Conservation (phyloP, 1,140 invertebrate species). For the Gryon sp. region DNA sequence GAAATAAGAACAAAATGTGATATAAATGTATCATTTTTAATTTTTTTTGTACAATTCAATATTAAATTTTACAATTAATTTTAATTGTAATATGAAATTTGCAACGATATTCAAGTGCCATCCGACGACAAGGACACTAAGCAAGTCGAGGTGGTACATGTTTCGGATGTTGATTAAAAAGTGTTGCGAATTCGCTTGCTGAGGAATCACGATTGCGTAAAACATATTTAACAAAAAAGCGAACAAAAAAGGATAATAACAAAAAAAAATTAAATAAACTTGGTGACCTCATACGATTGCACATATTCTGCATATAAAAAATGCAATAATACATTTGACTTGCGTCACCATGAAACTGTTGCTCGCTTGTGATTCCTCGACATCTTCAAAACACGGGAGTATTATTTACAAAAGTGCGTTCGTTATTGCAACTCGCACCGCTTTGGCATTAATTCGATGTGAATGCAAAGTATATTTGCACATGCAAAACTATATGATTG, state of each 20-base stretch:
- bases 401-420: slow-evolving; percentile 69
- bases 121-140: slow-evolving; percentile 36
- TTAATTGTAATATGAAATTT: slow-evolving; percentile 52
- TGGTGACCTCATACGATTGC: not conserved
- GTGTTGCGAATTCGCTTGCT: slow-evolving; percentile 25
- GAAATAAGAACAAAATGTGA: slow-evolving; percentile 36
- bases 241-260: too few relatives aligned
- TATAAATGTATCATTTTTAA: slow-evolving; percentile 54
- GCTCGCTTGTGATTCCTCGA: slow-evolving; percentile 23
- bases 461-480: slow-evolving; percentile 53
- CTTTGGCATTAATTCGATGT: slow-evolving; percentile 72
- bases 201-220: slow-evolving; percentile 20
- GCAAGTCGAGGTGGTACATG: slow-evolving; percentile 28
- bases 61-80: slow-evolving; percentile 61
- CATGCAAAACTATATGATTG: slow-evolving; percentile 41
- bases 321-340: not conserved
- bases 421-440: slow-evolving; percentile 63
- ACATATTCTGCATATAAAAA: slow-evolving; percentile 4
- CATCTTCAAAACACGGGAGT: slow-evolving; percentile 52
- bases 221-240: slow-evolving; percentile 4
- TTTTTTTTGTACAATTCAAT: slow-evolving; percentile 57
- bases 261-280: not conserved
- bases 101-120: slow-evolving; percentile 54
- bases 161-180: slow-evolving; percentile 18
- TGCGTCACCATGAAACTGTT: not conserved